phyloP scores from a whole-genome alignment of 2,888 invertebrate species.

The Unio delphinus region DNA sequence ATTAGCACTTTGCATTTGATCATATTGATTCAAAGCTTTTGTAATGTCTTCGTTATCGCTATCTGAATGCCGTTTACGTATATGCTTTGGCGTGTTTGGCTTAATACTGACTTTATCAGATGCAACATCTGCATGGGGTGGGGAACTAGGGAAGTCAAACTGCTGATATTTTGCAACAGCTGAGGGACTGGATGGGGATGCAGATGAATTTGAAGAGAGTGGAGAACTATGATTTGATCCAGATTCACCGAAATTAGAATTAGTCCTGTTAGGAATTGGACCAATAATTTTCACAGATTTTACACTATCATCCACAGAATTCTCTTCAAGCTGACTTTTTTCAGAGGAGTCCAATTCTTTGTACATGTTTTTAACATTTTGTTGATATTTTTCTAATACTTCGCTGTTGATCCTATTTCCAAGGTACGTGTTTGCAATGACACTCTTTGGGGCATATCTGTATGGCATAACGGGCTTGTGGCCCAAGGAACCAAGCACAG shows the following conservation, averaged over 20 bases:
- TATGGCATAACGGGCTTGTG: slow-evolving; percentile 27
- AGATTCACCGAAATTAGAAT: too few species aligned
- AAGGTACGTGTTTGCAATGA: slow-evolving; percentile 70
- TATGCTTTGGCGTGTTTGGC: slow-evolving; percentile 62
- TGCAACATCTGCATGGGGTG: slow-evolving; percentile 59
- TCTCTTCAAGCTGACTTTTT: slow-evolving; percentile 5
- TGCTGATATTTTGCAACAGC: slow-evolving; percentile 30
- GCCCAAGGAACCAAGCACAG: slow-evolving; percentile 24
- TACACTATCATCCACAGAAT: background rate
- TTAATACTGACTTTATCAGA: slow-evolving; percentile 66
- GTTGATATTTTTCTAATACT: slow-evolving; percentile 63
- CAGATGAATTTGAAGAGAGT: slow-evolving; percentile 19
- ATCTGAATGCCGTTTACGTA: slow-evolving; percentile 64
- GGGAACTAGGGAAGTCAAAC: slow-evolving; percentile 47
- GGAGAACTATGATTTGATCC: slow-evolving; percentile 27
- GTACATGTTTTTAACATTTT: slow-evolving; percentile 60
- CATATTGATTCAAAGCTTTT: slow-evolving; percentile 46
- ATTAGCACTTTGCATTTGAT: slow-evolving; percentile 20
- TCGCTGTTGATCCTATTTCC: slow-evolving; percentile 50
- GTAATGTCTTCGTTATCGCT: slow-evolving; percentile 61
- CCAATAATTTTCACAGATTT: too few species aligned
- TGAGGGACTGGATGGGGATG: slow-evolving; percentile 31
- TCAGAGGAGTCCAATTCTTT: slow-evolving; percentile 34
- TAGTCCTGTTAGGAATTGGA: too few species aligned
- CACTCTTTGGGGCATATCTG: slow-evolving; percentile 68